Evolutionary conservation across 2,888 invertebrate genomes (phyloP).

Genomic region (Dolichomitus sp.): DNA sequence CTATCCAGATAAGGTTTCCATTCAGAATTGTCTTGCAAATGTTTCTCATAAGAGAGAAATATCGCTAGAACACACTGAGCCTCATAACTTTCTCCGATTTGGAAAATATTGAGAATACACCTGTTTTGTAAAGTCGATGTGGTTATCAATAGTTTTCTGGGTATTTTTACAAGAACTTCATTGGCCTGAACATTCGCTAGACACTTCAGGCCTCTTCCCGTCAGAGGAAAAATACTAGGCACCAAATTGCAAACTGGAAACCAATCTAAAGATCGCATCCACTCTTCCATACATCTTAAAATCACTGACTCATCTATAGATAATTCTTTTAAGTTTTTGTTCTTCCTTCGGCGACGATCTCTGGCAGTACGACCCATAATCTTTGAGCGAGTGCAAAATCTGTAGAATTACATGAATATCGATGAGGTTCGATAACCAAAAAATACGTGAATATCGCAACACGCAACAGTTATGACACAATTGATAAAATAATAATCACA

Average conservation of each 20-base stretch:
- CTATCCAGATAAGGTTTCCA: constrained; percentile 91
- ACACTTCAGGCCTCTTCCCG: constrained; percentile 92
- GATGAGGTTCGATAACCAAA: not conserved
- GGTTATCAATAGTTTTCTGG: constrained; percentile 87
- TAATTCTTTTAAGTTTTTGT: constrained; percentile 64
- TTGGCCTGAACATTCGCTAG: constrained; percentile 82
- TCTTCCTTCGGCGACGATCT: constrained; percentile 76
- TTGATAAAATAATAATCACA: constrained; percentile 7
- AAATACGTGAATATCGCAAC: constrained; percentile 14
- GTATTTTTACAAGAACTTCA: constrained; percentile 88
- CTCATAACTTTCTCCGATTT: constrained; percentile 70
- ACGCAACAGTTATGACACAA: constrained; percentile 19
- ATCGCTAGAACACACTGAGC: constrained; percentile 92
- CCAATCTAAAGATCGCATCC: constrained; percentile 77
- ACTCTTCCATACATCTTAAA: constrained; percentile 73
- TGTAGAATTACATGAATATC: constrained; percentile 34
- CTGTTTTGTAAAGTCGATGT: constrained; percentile 83
- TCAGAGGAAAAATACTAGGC: constrained; percentile 87
- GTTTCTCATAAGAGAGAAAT: constrained; percentile 91
- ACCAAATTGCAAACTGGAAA: constrained; percentile 72
- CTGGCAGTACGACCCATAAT: constrained; percentile 81
- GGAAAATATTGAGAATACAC: constrained; percentile 74
- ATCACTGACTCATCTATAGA: constrained; percentile 65
- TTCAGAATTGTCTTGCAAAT: constrained; percentile 87
- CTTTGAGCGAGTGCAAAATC: constrained; percentile 41